Conservation (phyloP, 2,888 invertebrate species). For the Acheta domesticus region DNA sequence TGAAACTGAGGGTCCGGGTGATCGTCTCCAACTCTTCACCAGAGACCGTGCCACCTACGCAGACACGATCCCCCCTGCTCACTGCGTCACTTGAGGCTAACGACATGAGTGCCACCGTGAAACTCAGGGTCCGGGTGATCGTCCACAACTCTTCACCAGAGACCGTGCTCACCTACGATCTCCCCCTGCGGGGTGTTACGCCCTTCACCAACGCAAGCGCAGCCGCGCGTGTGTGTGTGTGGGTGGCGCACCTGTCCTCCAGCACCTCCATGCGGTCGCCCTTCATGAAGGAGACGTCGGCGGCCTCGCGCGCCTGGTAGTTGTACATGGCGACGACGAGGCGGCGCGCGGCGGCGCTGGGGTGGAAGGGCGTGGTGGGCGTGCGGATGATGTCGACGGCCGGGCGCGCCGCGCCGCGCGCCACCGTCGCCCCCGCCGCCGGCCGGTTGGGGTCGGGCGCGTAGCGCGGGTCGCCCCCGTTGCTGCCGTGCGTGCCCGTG, state of each 20-base stretch:
- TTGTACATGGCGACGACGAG: conserved; percentile 91
- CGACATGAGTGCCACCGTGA: no score
- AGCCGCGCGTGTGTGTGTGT: no score
- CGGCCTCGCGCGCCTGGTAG: conserved; percentile 91
- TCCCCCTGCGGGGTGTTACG: no score
- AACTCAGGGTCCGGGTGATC: no score
- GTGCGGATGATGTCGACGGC: conserved; percentile 75
- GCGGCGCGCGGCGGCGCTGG: conserved; percentile 42
- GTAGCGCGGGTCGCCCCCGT: conserved; percentile 60
- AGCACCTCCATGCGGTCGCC: conserved; percentile 95
- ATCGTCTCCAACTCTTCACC: no score
- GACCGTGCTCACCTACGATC: no score
- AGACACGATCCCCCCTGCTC: no score
- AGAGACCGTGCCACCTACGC: no score
- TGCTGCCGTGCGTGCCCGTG: conserved; percentile 45
- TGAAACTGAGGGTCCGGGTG: no score
- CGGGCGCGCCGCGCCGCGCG: conserved; percentile 48
- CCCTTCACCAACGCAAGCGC: no score
- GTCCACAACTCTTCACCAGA: no score
- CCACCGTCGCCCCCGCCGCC: conserved; percentile 59
- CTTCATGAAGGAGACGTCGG: conserved; percentile 93
- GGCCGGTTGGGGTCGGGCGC: conserved; percentile 74
- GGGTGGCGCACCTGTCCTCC: conserved; percentile 77
- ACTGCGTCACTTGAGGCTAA: no score
- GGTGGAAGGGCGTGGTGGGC: conserved; percentile 56